Conservation (phyloP, 1,140 invertebrate species). For the Zaprionus capensis region DNA sequence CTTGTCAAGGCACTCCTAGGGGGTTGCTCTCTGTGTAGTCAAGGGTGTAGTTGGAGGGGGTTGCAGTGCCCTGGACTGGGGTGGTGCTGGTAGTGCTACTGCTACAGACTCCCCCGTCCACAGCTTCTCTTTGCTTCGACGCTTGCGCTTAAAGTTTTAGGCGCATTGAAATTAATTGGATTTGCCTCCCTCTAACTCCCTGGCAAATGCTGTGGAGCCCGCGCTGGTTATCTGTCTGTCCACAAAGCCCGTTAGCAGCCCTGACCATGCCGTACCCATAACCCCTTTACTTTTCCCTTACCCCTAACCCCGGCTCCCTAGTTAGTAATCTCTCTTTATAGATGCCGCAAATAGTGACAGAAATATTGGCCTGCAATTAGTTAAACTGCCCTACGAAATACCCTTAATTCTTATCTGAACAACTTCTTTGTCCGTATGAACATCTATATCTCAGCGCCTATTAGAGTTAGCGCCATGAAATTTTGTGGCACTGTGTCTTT, state of each 20-base stretch:
- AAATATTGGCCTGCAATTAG: neutral
- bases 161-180: conserved; percentile 78
- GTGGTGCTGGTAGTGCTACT: too few relatives aligned
- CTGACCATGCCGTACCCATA: neutral
- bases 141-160: conserved; percentile 77
- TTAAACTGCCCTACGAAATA: too few relatives aligned
- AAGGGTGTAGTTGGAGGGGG: too few relatives aligned
- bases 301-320: too few relatives aligned
- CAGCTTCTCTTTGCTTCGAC: conserved; percentile 58
- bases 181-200: conserved; percentile 24
- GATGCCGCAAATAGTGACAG: neutral
- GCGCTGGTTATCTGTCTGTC: neutral
- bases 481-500: too few relatives aligned
- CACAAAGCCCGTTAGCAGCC: too few relatives aligned
- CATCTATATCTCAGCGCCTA: too few relatives aligned
- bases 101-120: neutral
- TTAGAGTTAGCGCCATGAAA: too few relatives aligned
- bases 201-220: conserved; percentile 22
- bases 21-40: neutral
- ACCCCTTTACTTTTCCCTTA: neutral
- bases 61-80: neutral
- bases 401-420: too few relatives aligned
- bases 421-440: too few relatives aligned
- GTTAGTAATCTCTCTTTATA: neutral
- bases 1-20: neutral